Evolutionary conservation across 2,888 invertebrate genomes (phyloP).

Genomic region (Caenorhabditis uteleia): DNA sequence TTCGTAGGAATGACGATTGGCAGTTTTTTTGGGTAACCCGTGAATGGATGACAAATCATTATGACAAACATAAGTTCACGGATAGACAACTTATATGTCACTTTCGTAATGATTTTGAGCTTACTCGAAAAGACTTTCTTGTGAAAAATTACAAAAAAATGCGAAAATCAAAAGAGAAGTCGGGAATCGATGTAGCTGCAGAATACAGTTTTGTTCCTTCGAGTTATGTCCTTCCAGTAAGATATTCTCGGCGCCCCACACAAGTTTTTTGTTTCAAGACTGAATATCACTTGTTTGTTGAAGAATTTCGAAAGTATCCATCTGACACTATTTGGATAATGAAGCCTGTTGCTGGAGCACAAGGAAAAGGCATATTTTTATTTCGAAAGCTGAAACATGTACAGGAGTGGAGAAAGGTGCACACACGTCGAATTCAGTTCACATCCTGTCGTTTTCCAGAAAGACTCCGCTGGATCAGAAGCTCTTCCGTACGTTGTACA

Average conservation of each 20-base stretch:
- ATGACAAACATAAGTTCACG: constrained; percentile 72
- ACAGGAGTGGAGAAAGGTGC: constrained; percentile 73
- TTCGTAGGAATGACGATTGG: constrained; percentile 73
- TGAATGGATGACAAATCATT: constrained; percentile 73
- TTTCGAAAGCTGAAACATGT: constrained; percentile 74
- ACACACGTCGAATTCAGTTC: constrained; percentile 37
- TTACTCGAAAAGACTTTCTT: constrained; percentile 74
- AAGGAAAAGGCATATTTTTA: constrained; percentile 77
- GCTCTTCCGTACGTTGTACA: constrained; percentile 74
- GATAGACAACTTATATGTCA: constrained; percentile 75
- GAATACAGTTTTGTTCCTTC: constrained; percentile 74
- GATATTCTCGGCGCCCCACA: not conserved
- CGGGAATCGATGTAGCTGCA: constrained; percentile 25
- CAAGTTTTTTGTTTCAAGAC: constrained; percentile 66
- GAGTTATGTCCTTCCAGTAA: constrained; percentile 76
- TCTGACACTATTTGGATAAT: constrained; percentile 76
- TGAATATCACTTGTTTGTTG: constrained; percentile 76
- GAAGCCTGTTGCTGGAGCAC: constrained; percentile 76
- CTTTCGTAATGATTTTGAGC: constrained; percentile 75
- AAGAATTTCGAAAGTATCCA: constrained; percentile 75
- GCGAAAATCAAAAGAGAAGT: constrained; percentile 50
- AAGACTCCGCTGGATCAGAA: constrained; percentile 51
- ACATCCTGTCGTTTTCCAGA: constrained; percentile 29
- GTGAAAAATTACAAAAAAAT: constrained; percentile 66
- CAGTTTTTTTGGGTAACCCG: constrained; percentile 76